Base-by-base conservation (phyloP, 1,140 invertebrate genomes). In the Bombus superbus region DNA sequence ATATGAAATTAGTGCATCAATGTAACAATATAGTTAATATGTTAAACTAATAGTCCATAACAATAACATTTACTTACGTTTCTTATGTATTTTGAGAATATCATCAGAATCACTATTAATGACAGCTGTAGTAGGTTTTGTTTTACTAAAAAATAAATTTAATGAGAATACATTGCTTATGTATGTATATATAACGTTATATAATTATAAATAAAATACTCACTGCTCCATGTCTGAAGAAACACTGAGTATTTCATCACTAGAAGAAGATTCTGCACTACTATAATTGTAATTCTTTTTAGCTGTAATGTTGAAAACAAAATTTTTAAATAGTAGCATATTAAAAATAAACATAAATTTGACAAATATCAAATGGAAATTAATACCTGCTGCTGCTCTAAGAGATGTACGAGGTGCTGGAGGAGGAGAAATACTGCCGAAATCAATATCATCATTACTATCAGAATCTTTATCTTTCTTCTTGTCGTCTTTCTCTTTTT, bases 61-160 rank as follows among this genome's bases (percentile, higher is more conserved):
- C 18, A 53, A 18, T 53, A 22, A 62, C 32, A 69, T 81, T 44
- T 28, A 66, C 90, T 88, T 92, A 93, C 94, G 93, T 92, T 94
- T 94, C 76, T 94, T 95, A 68, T 87, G 86, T 28, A 89, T 64
- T 89, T 94, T 92, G n/a, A 94, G 90, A 35, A 93, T 92, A 75
- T 94, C 92, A 35, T 95, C 94, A 0, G 94, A 94, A 86, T 95
- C 94, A 35, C 93, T 94, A 32, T 91, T 91, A n/a, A 8, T 53
- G 47, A 92, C 35, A 9, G 32, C 35, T 40, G 80, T 8, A 42
- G 78, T 15, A 3, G 72, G n/a, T 68, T 89, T 76, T 22, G 64
- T 35, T 81, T 85, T 89, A 15, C 89, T 88, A 40, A 89, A 90
- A 81, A 79, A 77, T 38, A 79, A 74, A 59, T 66, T 66, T 42